Evolutionary conservation across 2,797 vertebrate species (phyloP), one percentile per base, ranked within the genome.

Genomic region (Chaetophractus vellerosus): DNA sequence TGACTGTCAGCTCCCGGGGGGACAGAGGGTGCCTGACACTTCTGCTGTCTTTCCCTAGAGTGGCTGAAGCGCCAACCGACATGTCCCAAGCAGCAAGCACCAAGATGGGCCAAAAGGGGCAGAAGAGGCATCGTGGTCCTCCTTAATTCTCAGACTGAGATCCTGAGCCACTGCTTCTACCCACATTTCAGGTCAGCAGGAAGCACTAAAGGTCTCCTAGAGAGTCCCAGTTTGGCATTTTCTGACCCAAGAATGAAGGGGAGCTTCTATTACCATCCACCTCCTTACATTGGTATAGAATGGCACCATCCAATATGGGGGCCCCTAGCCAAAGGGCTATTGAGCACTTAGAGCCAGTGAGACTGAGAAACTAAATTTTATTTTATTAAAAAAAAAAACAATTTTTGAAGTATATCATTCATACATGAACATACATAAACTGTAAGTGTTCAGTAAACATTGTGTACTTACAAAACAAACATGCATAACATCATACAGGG

Each of bases 251-350:
- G 36, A 48, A 63, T 8, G 48, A 66, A 28, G 26, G 55, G n/a
- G 45, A 7, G 6, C 50, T 4, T 74, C 76, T 48, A 3, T 0
- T 15, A 8, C 41, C 36, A 19, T 48, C 45, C 18, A 4, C 19
- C 4, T 63, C 41, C 85, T 71, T 4, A 48, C 0, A 2, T 12
- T 8, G 4, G 5, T 16, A 6, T 15, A 28, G 4, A 24, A 1
- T 0, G 5, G 78, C 4, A 2, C 14, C 18, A 41, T 16, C 2
- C 28, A 18, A 10, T 2, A 15, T 0, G 21, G 63, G 2, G 68
- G 61, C 45, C 59, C 52, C 31, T 15, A 19, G 66, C 48, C 45
- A 18, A 3, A 0, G 4, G n/a, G 31, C 55, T 10, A 14, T 5
- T 0, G 1, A 33, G 45, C n/a, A 7, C n/a, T 79, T 45, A 55